Evolutionary conservation across 2,888 invertebrate genomes (phyloP).

Genomic region (Drosophila kokeensis): DNA sequence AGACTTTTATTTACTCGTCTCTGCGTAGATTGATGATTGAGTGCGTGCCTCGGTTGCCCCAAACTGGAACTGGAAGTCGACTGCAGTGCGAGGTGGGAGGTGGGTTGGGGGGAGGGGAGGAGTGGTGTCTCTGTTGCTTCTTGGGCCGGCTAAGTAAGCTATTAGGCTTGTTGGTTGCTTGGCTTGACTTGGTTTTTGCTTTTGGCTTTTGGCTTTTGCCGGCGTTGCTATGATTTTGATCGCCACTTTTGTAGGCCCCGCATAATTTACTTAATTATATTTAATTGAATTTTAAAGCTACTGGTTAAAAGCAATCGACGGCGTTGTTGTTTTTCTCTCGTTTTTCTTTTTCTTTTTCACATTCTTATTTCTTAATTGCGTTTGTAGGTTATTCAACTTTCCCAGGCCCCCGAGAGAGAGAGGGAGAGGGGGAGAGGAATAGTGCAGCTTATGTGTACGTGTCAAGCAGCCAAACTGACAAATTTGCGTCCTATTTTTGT

Average conservation of each 20-base stretch:
- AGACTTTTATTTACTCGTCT: constrained; percentile 24
- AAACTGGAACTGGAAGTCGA: constrained; percentile 40
- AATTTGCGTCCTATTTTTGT: constrained; percentile 42
- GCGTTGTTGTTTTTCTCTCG: not conserved
- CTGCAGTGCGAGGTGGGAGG: not conserved
- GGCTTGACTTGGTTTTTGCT: constrained; percentile 1
- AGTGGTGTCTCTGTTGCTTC: constrained; percentile 11
- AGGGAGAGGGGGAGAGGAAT: no score
- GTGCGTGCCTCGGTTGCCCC: constrained; percentile 60
- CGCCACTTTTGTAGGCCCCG: constrained; percentile 63
- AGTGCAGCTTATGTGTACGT: constrained; percentile 45
- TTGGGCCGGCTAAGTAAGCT: constrained; percentile 75
- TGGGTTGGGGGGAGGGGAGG: not conserved
- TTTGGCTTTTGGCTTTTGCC: constrained; percentile 4
- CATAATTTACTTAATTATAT: constrained; percentile 82
- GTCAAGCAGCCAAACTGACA: constrained; percentile 55
- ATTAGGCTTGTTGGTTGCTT: constrained; percentile 69
- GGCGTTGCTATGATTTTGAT: constrained; percentile 57
- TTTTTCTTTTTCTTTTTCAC: not conserved
- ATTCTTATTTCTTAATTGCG: constrained; percentile 37
- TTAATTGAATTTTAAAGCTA: constrained; percentile 80
- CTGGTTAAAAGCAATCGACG: constrained; percentile 62
- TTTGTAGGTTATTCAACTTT: constrained; percentile 45
- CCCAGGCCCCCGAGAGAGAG: constrained; percentile 29
- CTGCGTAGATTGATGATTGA: constrained; percentile 78